Conservation (phyloP, 2,113 vertebrate species). For the Oryzias celebensis region DNA sequence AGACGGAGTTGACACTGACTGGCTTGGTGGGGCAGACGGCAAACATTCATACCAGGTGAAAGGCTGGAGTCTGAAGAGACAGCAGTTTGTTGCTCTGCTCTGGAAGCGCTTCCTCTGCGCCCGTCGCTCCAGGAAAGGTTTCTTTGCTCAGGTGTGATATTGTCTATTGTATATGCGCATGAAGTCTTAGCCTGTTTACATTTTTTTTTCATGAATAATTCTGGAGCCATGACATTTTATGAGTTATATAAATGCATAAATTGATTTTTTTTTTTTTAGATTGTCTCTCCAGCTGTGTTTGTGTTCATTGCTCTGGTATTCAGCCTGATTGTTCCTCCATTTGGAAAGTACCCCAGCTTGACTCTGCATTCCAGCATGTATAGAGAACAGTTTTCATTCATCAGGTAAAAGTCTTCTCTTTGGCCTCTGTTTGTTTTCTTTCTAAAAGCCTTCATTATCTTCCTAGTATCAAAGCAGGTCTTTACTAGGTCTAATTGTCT, state of each 20-base stretch:
- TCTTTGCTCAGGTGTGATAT: slow-evolving; percentile 89
- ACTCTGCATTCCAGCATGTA: slow-evolving; percentile 95
- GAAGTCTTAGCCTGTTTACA: background rate
- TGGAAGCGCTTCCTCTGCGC: slow-evolving; percentile 97
- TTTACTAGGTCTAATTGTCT: too few relatives aligned
- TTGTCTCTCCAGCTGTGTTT: slow-evolving; percentile 94
- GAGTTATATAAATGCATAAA: too few relatives aligned
- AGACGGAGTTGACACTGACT: slow-evolving; percentile 97
- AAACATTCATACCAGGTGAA: slow-evolving; percentile 95
- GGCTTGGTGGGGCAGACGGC: slow-evolving; percentile 90
- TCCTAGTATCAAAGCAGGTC: too few relatives aligned
- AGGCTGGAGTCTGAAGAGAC: slow-evolving; percentile 93
- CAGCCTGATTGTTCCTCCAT: slow-evolving; percentile 95
- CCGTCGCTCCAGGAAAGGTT: slow-evolving; percentile 91
- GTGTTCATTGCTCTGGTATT: slow-evolving; percentile 96
- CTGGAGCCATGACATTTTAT: too few relatives aligned
- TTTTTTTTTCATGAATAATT: background rate
- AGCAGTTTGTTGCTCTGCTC: slow-evolving; percentile 94
- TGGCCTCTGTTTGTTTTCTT: background rate
- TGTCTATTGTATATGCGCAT: background rate
- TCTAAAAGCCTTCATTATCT: too few relatives aligned
- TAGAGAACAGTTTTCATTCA: slow-evolving; percentile 90
- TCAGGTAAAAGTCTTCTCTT: slow-evolving; percentile 80
- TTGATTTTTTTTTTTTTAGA: slow-evolving; percentile 75
- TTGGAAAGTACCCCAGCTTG: slow-evolving; percentile 94